These are phyloP conservation scores for Venturia canescens DNA, from an alignment of 1,140 invertebrate species.

Conservation along the genomic window DNA sequence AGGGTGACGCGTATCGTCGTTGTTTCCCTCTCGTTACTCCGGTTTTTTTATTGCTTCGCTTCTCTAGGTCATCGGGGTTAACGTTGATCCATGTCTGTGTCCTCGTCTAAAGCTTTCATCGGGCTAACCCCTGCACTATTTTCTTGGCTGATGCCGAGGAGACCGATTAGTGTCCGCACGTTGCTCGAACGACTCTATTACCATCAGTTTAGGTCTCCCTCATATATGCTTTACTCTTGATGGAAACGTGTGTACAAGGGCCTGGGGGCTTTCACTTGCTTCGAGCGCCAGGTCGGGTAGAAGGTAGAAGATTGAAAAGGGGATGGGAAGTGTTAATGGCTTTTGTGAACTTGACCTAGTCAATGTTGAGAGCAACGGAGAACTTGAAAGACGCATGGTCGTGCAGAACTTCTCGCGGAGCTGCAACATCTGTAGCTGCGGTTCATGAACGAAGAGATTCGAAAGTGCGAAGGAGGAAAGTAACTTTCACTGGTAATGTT, in stretches of 20 bases:
- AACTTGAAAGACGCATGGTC: no score
- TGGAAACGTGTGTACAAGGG: neutral
- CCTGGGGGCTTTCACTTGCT: neutral
- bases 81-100: slow-evolving; percentile 15
- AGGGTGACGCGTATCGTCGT: slow-evolving; percentile 61
- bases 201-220: neutral
- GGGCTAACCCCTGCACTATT: slow-evolving; percentile 50
- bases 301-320: slow-evolving; percentile 15
- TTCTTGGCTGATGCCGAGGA: slow-evolving; percentile 31
- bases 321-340: slow-evolving; percentile 64
- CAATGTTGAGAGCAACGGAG: neutral
- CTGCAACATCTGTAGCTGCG: no score
- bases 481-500: no score
- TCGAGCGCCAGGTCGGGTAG: neutral
- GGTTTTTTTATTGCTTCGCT: slow-evolving; percentile 30
- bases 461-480: no score
- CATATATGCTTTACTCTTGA: neutral
- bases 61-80: neutral
- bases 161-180: neutral
- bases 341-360: slow-evolving; percentile 65
- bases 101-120: slow-evolving; percentile 28
- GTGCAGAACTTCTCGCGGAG: no score
- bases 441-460: no score
- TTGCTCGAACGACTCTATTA: slow-evolving; percentile 27
- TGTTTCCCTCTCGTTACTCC: slow-evolving; percentile 27